A percentile compares a stretch with the other conserved stretches of the same genome.
Conservation (phyloP, 2,888 invertebrate species). For the Ophioninae sp. region DNA sequence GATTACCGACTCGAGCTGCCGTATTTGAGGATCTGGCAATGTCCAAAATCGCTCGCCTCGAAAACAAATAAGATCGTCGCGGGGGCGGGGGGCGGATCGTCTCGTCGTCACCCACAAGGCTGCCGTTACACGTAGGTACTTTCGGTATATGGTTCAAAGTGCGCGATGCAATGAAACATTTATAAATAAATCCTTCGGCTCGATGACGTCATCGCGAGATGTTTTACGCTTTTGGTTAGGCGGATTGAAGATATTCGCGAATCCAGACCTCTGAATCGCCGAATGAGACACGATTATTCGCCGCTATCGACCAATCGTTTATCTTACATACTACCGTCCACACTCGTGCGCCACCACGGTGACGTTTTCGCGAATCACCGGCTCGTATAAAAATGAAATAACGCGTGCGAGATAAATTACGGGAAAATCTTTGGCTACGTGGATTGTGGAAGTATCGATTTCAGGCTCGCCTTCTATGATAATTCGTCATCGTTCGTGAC, state of each 20-base stretch:
- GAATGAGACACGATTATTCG: not conserved
- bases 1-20: conserved; percentile 6
- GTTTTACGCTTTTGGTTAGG: conserved; percentile 26
- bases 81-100: not conserved
- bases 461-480: not conserved
- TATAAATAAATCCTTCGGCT: conserved; percentile 68
- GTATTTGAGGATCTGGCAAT: not conserved
- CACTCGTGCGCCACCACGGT: conserved; percentile 7
- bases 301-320: conserved; percentile 24
- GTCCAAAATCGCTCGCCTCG: not conserved
- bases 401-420: not conserved
- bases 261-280: not conserved
- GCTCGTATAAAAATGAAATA: not conserved
- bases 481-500: not conserved
- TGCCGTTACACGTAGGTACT: conserved; percentile 26
- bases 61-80: not conserved
- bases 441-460: conserved; percentile 2
- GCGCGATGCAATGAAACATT: conserved; percentile 61
- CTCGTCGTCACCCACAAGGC: not conserved
- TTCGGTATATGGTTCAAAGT: conserved; percentile 68
- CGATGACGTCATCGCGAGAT: conserved; percentile 65
- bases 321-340: not conserved
- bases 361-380: conserved; percentile 3
- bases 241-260: conserved; percentile 14
- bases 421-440: not conserved